Evolutionary conservation across 2,888 invertebrate species (phyloP), one percentile per base, ranked within the genome.

Genomic region (Cephus runcator): DNA sequence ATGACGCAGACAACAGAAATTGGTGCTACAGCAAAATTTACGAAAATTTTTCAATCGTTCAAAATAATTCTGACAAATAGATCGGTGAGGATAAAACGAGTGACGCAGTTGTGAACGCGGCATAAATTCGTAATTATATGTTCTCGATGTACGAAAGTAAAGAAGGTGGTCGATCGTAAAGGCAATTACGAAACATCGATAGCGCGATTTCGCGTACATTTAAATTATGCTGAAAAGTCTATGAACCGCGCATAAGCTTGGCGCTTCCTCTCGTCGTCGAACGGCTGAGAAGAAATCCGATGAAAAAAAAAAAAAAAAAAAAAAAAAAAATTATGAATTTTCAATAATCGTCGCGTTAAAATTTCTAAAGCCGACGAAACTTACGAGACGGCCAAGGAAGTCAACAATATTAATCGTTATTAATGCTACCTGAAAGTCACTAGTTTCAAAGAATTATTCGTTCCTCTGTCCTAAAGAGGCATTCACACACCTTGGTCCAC

Each of bases 401-500:
- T 85, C 85, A 85, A 86, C 81, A 79, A 83, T 85, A 82, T 81
- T 80, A 83, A 73, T 83, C 82, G 81, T 86, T 40, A 56, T 15
- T 23, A 87, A 86, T 80, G 76, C 85, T 83, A 86, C 79, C 76
- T 82, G 84, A 82, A 84, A 81, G 78, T 80, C 35, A 81, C 81
- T 83, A 84, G 81, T 85, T 56, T 83, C 84, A 86, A 88, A 85
- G 86, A 85, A 87, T 87, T 78, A 79, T 86, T 76, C 79, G 75
- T 81, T 82, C 83, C 84, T 83, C 79, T 79, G 78, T 77, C 56
- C 23, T 56, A 56, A 79, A 80, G 87, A 85, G 86, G 85, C 90
- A 90, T 89, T 88, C 88, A 90, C 56, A 56, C 83, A 88, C 88
- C 85, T 90, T 90, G 90, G 89, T 90, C 89, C 90, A 90, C 87